Conservation (phyloP, 2,797 vertebrate genomes). For the Tapirus indicus region DNA sequence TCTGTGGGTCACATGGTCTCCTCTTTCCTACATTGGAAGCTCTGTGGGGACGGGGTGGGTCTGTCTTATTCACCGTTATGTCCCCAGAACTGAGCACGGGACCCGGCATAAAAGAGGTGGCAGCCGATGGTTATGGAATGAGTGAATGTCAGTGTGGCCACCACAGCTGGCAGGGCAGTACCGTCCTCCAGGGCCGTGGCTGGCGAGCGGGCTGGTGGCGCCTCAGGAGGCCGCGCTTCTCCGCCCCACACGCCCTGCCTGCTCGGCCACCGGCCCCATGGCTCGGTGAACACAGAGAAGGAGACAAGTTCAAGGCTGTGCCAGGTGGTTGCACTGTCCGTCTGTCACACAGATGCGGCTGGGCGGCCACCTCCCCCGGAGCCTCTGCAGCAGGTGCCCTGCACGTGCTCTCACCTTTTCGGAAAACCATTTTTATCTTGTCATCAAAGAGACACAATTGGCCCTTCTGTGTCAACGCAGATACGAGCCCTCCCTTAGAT, state of each 20-base stretch:
- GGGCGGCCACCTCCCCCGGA: accelerated
- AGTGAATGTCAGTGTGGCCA: accelerated
- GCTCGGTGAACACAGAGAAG: background rate
- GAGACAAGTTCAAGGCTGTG: accelerated
- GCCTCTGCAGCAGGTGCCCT: background rate
- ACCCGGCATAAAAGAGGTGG: accelerated
- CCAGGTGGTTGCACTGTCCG: accelerated
- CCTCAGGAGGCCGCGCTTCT: accelerated
- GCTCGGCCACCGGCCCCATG: accelerated
- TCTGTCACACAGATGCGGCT: accelerated
- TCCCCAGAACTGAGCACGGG: background rate
- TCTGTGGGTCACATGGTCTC: background rate
- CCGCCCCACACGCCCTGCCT: accelerated
- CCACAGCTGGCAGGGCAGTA: background rate
- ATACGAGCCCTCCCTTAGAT: background rate
- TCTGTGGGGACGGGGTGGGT: accelerated
- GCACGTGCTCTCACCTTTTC: background rate
- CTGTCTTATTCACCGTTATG: background rate
- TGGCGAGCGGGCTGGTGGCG: accelerated
- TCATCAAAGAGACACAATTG: slow-evolving; percentile 28
- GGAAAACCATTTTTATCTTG: background rate
- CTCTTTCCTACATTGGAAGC: background rate
- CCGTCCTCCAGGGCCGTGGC: background rate
- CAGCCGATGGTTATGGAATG: background rate
- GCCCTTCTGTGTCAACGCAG: slow-evolving; percentile 56